Evolutionary conservation across 1,140 invertebrate species (phyloP), one percentile per base, ranked within the genome.

Genomic region (Pteromalus puparum): DNA sequence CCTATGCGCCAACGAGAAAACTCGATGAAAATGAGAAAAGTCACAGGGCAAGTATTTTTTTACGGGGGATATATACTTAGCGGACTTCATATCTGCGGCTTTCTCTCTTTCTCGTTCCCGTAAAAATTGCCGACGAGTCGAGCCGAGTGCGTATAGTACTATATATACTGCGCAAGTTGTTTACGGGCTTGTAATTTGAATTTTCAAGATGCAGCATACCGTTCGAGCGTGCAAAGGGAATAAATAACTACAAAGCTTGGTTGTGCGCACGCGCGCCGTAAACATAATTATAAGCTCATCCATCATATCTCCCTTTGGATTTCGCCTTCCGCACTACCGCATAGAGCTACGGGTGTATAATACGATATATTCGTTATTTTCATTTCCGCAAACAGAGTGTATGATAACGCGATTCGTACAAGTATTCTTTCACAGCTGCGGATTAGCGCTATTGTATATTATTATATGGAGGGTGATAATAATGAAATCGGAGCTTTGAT

Each of bases 151-250:
- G 1, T 24, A 67, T 67, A 67, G 30, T 34, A 5, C 3, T 26
- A n/a, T 67, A 48, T 48, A 48, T 2, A 7, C 21, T 6, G 21
- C 21, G 42, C 72, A 78, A 67, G 18, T 38, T 67, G 46, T 28
- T 42, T 12, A 12, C 30, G 28, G 34, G 18, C 10, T 15, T 48
- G 46, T 73, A 68, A 76, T 76, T 82, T 82, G 34, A 82, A 82
- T 82, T 82, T 82, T 68, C 61, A 30, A 82, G 74, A 82, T 61
- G 24, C 26, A n/a, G n/a, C n/a, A n/a, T n/a, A 12, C n/a, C n/a
- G 15, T 15, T 18, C n/a, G n/a, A n/a, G 18, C 53, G 18, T 6
- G 28, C 46, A 82, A 67, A 75, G 48, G 30, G 38, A 82, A 65
- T 26, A 65, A 82, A 68, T 68, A 68, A 68, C 13, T 46, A 38